Conservation (phyloP, 2,113 vertebrate species). For the Solea senegalensis region DNA sequence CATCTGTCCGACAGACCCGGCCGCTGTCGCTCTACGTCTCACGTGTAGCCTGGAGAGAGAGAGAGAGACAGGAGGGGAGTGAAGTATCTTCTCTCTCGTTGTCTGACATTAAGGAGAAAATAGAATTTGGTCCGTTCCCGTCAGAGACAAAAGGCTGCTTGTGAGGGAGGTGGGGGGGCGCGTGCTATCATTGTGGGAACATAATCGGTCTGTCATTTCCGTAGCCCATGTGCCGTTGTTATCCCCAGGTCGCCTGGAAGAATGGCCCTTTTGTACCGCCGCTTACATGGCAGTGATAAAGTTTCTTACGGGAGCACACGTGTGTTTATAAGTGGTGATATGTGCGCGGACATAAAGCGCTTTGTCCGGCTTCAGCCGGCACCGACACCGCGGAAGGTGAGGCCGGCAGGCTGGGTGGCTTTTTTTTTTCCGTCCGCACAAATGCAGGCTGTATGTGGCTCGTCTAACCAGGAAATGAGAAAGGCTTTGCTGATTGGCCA, state of each 20-base stretch:
- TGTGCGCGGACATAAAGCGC: constrained; percentile 87
- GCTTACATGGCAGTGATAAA: constrained; percentile 91
- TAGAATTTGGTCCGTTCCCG: constrained; percentile 71
- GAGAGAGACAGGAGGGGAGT: constrained; percentile 71
- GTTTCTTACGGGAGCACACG: constrained; percentile 89
- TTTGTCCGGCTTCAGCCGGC: constrained; percentile 85
- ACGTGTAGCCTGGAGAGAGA: constrained; percentile 80
- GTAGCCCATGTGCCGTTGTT: constrained; percentile 88
- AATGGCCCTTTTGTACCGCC: constrained; percentile 90
- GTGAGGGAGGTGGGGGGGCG: constrained; percentile 86
- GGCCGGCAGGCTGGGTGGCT: constrained; percentile 33
- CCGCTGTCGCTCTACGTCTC: constrained; percentile 69
- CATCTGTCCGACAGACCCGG: constrained; percentile 90
- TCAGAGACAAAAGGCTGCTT: constrained; percentile 89
- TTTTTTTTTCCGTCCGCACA: constrained; percentile 59
- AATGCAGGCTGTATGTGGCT: constrained; percentile 60
- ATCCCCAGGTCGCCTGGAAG: constrained; percentile 86
- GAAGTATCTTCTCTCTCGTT: constrained; percentile 28
- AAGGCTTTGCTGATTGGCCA: constrained; percentile 62
- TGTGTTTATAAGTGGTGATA: constrained; percentile 93
- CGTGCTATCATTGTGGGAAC: constrained; percentile 94
- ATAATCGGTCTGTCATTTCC: constrained; percentile 97
- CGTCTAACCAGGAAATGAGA: constrained; percentile 73
- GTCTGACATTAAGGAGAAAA: constrained; percentile 60
- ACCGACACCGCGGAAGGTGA: constrained; percentile 81